Base-by-base conservation (phyloP, 2,797 vertebrate genomes). In the Intellagama lesueurii region DNA sequence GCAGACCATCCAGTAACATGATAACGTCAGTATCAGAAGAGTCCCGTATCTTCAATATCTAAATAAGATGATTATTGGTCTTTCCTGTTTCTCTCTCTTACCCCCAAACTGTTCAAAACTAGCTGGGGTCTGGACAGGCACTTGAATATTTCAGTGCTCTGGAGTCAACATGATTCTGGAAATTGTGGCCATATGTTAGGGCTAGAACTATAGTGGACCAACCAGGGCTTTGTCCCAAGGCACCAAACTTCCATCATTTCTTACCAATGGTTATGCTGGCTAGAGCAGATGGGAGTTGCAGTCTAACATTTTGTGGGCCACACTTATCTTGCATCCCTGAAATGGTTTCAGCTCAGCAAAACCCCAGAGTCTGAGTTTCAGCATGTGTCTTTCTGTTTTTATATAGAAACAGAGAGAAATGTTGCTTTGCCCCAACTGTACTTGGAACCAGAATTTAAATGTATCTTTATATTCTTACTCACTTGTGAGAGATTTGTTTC, bases 401-500 rank as follows among this genome's bases (percentile, higher is more conserved):
- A 3, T 24, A 70, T n/a, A 79, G 30, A 73, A 0, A 60, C 47
- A 82, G 26, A 81, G 35, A 78, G 19, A 69, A 16, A 52, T 60
- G 52, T 5, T 7, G 35, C 30, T 69, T 77, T 24, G 28, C 47
- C 35, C 80, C 52, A 91, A 30, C 83, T 60, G 78, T 78, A 91
- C 89, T 92, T 89, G 60, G 47, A 87, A 90, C 76, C 70, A 89
- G 81, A 86, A 95, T 95, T 95, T 95, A 94, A 94, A 92, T 96
- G 92, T 86, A 60, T 92, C 92, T 96, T 93, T 95, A 95, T 93
- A 93, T 87, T 90, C 94, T 94, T 95, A 83, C 86, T 91, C 88
- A 93, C 87, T 84, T 93, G 94, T 93, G 90, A 90, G 90, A 93
- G 78, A 86, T 87, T 69, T 75, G 94, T 95, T 94, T 92, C 90